Base-by-base conservation (phyloP, 2,113 vertebrate species). In the Polypterus senegalus region DNA sequence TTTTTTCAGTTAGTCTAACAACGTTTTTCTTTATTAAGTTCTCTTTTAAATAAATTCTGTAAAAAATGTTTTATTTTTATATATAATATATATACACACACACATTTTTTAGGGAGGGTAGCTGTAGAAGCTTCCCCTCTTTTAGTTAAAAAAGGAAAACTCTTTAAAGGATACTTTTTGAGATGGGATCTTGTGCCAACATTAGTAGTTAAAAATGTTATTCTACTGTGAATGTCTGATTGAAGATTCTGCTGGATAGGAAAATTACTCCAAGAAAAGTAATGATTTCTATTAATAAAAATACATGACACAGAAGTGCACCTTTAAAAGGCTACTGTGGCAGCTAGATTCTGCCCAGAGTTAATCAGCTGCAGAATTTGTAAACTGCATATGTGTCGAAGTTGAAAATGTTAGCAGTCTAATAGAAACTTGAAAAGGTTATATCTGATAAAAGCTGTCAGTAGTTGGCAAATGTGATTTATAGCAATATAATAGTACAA, bases 401-500 rank as follows among this genome's bases (percentile, higher is more conserved):
- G 89, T 91, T 94, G 92, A 91, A 94, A 93, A 93, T 92, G 92
- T 91, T 92, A 91, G 88, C 83, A 66, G 83, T 92, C 86, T 93
- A 92, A 93, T 91, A 89, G 91, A 91, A 87, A 89, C 92, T 92
- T 92, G 92, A 93, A 98, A 98, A 98, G 95, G 95, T 97, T 97
- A 97, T 84, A 91, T 90, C 92, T 95, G 92, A 97, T 94, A 93
- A 94, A 94, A 92, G 88, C 92, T 92, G 92, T 95, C 94, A 92
- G 85, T 79, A 81, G 77, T 89, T 89, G 84, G 87, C 89, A 82
- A 89, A 91, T 89, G 86, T 93, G 93, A 97, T 95, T 97, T 92
- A 97, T 94, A 86, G 80, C 87, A 84, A 81, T 86, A 91, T 94
- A 97, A 97, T 92, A 85, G 90, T 88, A 89, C 86, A 90, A 88